Evolutionary conservation across 2,888 invertebrate genomes (phyloP).

Genomic region (Harpalus rubripes): DNA sequence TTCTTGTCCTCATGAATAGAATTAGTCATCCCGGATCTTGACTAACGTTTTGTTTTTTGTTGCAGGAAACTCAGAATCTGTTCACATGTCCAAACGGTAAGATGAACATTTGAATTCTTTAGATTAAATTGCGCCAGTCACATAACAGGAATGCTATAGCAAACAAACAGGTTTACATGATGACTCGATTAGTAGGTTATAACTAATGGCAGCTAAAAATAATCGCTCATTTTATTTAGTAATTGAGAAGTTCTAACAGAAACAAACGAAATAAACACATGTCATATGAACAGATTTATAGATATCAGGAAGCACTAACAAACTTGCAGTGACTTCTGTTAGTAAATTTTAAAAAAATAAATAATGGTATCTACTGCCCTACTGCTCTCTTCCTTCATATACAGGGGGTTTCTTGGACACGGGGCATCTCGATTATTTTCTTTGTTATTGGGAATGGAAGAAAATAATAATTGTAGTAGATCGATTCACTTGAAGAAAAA

Average conservation of each 20-base stretch:
- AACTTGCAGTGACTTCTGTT: too few relatives aligned
- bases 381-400: too few relatives aligned
- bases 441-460: too few relatives aligned
- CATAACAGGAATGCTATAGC: constrained; percentile 57
- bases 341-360: too few relatives aligned
- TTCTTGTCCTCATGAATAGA: neutral
- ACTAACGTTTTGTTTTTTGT: constrained; percentile 75
- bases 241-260: neutral
- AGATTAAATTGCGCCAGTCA: constrained; percentile 37
- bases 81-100: constrained; percentile 88
- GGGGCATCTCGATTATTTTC: too few relatives aligned
- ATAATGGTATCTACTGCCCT: too few relatives aligned
- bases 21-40: constrained; percentile 48
- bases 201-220: constrained; percentile 10
- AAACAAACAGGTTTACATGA: constrained; percentile 52
- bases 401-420: too few relatives aligned
- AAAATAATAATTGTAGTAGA: too few relatives aligned
- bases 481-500: too few relatives aligned
- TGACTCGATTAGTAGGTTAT: constrained; percentile 50
- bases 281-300: neutral
- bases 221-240: constrained; percentile 4
- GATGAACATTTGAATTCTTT: constrained; percentile 71
- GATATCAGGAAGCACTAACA: too few relatives aligned
- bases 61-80: constrained; percentile 82
- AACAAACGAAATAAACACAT: neutral